Evolutionary conservation across 2,797 vertebrate species (phyloP), one percentile per base, ranked within the genome.

Genomic region (Anolis apletophallus): DNA sequence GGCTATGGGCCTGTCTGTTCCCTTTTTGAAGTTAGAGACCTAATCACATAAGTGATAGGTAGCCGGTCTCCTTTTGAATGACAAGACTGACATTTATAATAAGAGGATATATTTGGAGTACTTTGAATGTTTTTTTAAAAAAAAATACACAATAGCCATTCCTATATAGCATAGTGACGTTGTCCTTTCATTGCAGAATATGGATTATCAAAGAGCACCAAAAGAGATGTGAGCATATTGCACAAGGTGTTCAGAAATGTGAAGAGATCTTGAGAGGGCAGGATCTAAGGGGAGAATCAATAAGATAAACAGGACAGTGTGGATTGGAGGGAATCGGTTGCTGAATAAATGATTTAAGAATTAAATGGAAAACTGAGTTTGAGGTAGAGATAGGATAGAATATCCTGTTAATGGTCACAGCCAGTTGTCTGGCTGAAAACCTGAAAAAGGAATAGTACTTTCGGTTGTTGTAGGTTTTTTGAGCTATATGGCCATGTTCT

Each of bases 211-310:
- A 52, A 50, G 12, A 23, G 21, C 50, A 67, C 46, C 46, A 50
- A 64, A 40, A 16, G 6, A 59, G 57, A 59, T 19, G 23, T 64
- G 9, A 64, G 61, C 26, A 29, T 12, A 21, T 67, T 21, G n/a
- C 12, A 52, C 13, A 76, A 54, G 46, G n/a, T 84, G 67, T 84
- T 46, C 32, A 68, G 59, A 77, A 84, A 26, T 84, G 32, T 32
- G 64, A 68, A 52, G n/a, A 84, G 5, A 84, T 23, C 46, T 83
- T 61, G 3, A 11, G 29, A 29, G 36, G 1, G 7, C n/a, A 26
- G 40, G 12, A 6, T 32, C 23, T 36, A 40, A 79, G 50, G 3
- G 19, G 9, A 34, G 9, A 34, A 75, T 46, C 40, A 46, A 13
- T 5, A 59, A 52, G 50, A 69, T 14, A 52, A 50, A 61, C 71